These are phyloP conservation scores for Sesamia inferens DNA, from an alignment of 2,888 invertebrate species.

Conservation along the genomic window DNA sequence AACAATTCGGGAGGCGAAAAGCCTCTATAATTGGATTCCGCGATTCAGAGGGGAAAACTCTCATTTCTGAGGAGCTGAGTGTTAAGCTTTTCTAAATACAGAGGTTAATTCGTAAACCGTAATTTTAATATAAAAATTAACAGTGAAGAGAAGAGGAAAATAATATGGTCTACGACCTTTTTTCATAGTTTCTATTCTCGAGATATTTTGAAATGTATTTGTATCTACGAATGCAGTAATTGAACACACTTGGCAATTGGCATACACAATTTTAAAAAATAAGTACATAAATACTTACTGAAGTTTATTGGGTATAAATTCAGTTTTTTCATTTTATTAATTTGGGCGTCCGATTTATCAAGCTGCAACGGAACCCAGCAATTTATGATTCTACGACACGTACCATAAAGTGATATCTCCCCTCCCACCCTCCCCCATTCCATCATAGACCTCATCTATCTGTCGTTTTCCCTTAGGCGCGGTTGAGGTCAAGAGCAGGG, in stretches of 20 bases:
- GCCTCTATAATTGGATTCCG: conserved; percentile 40
- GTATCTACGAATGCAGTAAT: not conserved
- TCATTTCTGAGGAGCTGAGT: conserved; percentile 3
- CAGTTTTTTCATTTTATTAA: not conserved
- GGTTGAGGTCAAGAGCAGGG: too few relatives aligned
- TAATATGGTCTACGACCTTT: not conserved
- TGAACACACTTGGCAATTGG: not conserved
- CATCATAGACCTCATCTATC: too few relatives aligned
- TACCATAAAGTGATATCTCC: not conserved
- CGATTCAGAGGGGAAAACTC: conserved; percentile 1
- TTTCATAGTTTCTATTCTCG: not conserved
- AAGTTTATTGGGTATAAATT: not conserved
- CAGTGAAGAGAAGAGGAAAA: too few relatives aligned
- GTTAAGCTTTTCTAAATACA: conserved; percentile 2
- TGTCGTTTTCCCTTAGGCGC: too few relatives aligned
- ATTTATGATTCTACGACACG: not conserved
- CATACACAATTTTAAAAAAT: not conserved
- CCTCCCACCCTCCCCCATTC: not conserved
- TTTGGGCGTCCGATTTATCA: not conserved
- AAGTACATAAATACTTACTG: not conserved
- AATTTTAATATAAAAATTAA: not conserved
- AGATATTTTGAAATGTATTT: not conserved
- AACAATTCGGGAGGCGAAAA: conserved; percentile 35
- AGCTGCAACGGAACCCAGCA: not conserved
- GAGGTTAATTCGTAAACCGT: not conserved